Base-by-base conservation (phyloP, 2,113 vertebrate species). In the Crypturellus undulatus region DNA sequence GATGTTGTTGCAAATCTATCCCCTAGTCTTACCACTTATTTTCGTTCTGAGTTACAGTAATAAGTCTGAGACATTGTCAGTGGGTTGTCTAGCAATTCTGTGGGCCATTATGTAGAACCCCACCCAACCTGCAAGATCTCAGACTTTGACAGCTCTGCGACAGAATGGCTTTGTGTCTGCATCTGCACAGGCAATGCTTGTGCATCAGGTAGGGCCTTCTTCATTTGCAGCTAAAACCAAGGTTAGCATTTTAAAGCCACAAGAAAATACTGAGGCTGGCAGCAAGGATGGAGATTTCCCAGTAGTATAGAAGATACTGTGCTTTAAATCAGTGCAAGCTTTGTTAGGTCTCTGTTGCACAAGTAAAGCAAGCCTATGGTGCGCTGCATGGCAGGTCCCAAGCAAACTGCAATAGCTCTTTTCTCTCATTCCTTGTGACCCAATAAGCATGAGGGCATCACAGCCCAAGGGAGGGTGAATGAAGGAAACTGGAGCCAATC, bases 11-110 rank as follows among this genome's bases (percentile, higher is more conserved):
- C 83, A 70, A 88, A 93, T 28, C 30, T 0, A 0, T 84, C 56
- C 93, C 38, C 56, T 28, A 68, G 76, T 71, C 90, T 93, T 87
- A 83, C 89, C 88, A 49, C 82, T 94, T 86, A 73, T 93, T 95
- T 90, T 96, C 76, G 1, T 90, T 96, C 82, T 96, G 93, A 96
- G 84, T 97, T 0, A 85, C 69, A 88, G 69, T 11, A 71, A 3
- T 70, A 49, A 45, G 70, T 54, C 78, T 84, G 63, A 93, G 90
- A 91, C 12, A 3, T 90, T 94, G 90, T 60, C 51, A 91, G 72
- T 47, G 84, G 60, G 70, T 69, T 89, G 60, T 90, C 81, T 85
- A 95, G 68, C 84, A 93, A 52, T 93, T 91, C 82, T 94, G 85
- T 0, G 4, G 92, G 93, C 65, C 42, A 94, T 70, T 10, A 58